phyloP scores from a whole-genome alignment of 1,140 invertebrate species.

The Melitaea cinxia region DNA sequence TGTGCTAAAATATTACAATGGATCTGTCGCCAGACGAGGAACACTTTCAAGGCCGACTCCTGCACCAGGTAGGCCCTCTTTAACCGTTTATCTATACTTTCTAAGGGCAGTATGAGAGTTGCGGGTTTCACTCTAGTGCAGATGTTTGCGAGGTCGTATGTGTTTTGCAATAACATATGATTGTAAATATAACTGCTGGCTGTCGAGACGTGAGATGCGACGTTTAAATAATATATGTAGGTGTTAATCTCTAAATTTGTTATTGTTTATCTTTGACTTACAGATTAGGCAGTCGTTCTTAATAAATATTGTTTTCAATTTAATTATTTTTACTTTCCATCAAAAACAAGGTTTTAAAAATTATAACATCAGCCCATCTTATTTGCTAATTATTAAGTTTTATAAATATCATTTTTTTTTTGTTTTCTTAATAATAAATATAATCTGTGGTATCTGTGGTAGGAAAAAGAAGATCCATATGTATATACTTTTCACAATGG shows the following conservation, averaged over 20 bases:
- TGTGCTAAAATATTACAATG: conserved; percentile 61
- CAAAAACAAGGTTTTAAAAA: no score
- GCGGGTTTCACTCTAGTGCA: not conserved
- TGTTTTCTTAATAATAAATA: no score
- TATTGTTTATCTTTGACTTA: not conserved
- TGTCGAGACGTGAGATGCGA: not conserved
- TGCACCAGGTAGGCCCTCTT: conserved; percentile 85
- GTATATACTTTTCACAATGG: no score
- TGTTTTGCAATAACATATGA: not conserved
- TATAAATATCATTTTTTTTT: no score
- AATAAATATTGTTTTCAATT: no score
- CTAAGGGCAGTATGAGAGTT: not conserved
- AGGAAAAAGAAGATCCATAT: no score
- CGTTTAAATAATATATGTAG: not conserved
- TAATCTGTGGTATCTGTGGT: no score
- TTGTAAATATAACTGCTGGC: not conserved
- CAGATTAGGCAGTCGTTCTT: no score
- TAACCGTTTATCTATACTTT: not conserved
- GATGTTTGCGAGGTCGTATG: not conserved
- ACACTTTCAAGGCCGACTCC: conserved; percentile 89
- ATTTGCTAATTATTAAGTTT: no score
- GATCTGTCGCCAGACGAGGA: conserved; percentile 89
- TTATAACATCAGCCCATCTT: no score
- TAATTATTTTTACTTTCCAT: no score
- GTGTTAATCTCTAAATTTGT: not conserved